Percentiles rank a stretch among this genome's conserved stretches.
Evolutionary conservation across 2,888 invertebrate genomes (phyloP).

Genomic region (Cyrtodaria siliqua): DNA sequence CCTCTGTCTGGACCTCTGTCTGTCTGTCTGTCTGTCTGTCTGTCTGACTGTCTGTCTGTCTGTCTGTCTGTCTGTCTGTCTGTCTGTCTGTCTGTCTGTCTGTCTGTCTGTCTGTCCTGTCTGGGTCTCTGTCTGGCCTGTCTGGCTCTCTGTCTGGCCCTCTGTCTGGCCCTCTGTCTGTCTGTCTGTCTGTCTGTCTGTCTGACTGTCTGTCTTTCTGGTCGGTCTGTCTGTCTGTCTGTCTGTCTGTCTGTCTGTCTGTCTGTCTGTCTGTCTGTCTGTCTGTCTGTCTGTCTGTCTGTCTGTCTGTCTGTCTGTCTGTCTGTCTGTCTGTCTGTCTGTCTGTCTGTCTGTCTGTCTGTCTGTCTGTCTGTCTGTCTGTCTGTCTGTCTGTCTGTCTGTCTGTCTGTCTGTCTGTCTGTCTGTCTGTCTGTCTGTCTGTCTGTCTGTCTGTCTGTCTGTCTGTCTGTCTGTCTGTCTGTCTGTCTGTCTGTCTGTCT

Average conservation of each 20-base stretch:
- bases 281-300: too few species aligned
- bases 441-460: slow-evolving; percentile 3
- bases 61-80: neutral
- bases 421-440: slow-evolving; percentile 3
- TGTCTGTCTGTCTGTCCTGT: too few species aligned
- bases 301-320: slow-evolving; percentile 3
- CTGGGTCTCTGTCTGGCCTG: too few species aligned
- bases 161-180: too few species aligned
- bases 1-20: too few species aligned
- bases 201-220: too few species aligned
- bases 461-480: slow-evolving; percentile 3
- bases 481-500: slow-evolving; percentile 3
- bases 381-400: slow-evolving; percentile 3
- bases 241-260: too few species aligned
- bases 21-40: slow-evolving; percentile 4
- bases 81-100: too few species aligned
- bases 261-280: too few species aligned
- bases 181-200: too few species aligned
- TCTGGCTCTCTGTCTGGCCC: too few species aligned
- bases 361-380: slow-evolving; percentile 3
- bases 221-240: too few species aligned
- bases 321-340: slow-evolving; percentile 3
- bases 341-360: slow-evolving; percentile 3
- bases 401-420: slow-evolving; percentile 3
- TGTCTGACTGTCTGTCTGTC: slow-evolving; percentile 2